phyloP scores from a whole-genome alignment of 2,888 invertebrate genomes.

The Monopis laevigella region DNA sequence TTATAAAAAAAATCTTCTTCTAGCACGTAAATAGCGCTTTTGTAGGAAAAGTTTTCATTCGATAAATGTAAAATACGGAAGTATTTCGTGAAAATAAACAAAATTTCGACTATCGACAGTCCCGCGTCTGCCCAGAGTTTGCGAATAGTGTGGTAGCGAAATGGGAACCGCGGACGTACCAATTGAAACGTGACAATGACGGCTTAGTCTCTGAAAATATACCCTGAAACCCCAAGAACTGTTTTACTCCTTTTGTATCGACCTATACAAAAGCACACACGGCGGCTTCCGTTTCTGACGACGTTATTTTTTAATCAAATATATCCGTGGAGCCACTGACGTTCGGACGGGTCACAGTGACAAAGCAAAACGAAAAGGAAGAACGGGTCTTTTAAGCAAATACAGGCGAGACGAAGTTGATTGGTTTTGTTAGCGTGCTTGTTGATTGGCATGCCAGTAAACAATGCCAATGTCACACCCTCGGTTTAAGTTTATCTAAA shows the following conservation, averaged over 20 bases:
- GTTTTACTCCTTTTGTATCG: conserved; percentile 56
- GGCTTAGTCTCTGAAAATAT: conserved; percentile 44
- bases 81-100: too few species aligned
- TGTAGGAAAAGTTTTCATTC: too few species aligned
- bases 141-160: conserved; percentile 55
- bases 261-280: conserved; percentile 33
- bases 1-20: too few species aligned
- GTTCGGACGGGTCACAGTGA: conserved; percentile 61
- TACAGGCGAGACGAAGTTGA: conserved; percentile 67
- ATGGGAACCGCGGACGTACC: conserved; percentile 36
- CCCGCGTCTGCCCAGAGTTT: conserved; percentile 6
- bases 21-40: too few species aligned
- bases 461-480: conserved; percentile 15
- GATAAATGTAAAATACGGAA: too few species aligned
- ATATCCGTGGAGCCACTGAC: conserved; percentile 65
- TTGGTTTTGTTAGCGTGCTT: conserved; percentile 58
- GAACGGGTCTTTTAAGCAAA: conserved; percentile 65
- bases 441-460: conserved; percentile 25
- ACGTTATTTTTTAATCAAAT: conserved; percentile 70
- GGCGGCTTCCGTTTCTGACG: conserved; percentile 55
- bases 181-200: conserved; percentile 57
- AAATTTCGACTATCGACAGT: conserved; percentile 16
- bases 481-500: conserved; percentile 6
- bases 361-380: conserved; percentile 62
- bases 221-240: conserved; percentile 25